These are phyloP conservation scores for Ibidorhyncha struthersii DNA, from an alignment of 2,113 vertebrate genomes.

Conservation along the genomic window DNA sequence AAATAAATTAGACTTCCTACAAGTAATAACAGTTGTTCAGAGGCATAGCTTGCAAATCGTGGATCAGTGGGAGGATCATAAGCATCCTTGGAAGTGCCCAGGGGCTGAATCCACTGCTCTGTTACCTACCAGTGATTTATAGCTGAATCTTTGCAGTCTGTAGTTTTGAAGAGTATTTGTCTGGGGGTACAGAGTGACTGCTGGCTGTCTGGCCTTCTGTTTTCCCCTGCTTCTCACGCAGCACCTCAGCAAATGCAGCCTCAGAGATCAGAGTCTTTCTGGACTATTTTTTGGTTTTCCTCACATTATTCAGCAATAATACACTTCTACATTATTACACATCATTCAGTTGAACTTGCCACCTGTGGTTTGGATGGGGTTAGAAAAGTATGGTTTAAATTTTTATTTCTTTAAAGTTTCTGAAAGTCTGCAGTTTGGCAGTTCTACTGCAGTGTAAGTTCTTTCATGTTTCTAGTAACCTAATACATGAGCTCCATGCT, in stretches of 20 bases:
- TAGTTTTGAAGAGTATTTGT: background rate
- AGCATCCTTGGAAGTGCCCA: background rate
- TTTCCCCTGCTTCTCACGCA: background rate
- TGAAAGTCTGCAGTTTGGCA: background rate
- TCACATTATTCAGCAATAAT: background rate
- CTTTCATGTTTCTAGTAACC: background rate
- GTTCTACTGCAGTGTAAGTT: background rate
- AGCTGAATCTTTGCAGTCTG: background rate
- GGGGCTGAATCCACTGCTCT: background rate
- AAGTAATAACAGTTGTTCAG: background rate
- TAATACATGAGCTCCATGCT: background rate
- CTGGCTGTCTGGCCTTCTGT: background rate
- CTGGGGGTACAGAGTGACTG: background rate
- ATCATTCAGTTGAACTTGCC: background rate
- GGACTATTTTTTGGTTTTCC: background rate
- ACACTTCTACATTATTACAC: background rate
- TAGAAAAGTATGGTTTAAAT: background rate
- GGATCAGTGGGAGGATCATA: background rate
- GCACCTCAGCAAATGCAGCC: background rate
- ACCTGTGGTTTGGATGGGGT: background rate
- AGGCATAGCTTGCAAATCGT: background rate
- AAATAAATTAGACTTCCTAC: background rate
- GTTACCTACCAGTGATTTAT: background rate
- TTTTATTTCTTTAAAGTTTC: slow-evolving; percentile 3
- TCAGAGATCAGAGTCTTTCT: background rate